Percentiles rank a stretch among this genome's conserved stretches.
Evolutionary conservation across 1,140 invertebrate species (phyloP).

Genomic region (Aphelinus certus): DNA sequence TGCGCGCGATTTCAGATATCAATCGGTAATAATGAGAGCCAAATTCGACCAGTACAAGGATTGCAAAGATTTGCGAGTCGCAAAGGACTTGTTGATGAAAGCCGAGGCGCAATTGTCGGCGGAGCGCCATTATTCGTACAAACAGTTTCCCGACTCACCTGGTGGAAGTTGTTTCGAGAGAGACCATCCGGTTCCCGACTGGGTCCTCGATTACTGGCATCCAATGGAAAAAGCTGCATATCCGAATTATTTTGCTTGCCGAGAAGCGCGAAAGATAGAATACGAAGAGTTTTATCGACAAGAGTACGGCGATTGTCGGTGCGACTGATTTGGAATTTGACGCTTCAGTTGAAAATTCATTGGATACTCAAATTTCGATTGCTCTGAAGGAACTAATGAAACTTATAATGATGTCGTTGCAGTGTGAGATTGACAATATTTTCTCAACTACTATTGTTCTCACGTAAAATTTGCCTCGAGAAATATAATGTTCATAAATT

Average conservation of each 20-base stretch:
- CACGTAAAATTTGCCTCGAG: no score
- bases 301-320: slow-evolving; percentile 68
- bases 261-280: slow-evolving; percentile 92
- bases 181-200: slow-evolving; percentile 75
- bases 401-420: no score
- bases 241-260: slow-evolving; percentile 91
- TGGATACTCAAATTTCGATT: no score
- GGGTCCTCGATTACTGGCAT: slow-evolving; percentile 91
- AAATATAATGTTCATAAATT: no score
- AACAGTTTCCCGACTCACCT: slow-evolving; percentile 74
- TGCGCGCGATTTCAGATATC: slow-evolving; percentile 72
- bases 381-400: no score
- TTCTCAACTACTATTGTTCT: background rate
- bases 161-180: slow-evolving; percentile 81
- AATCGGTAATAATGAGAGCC: slow-evolving; percentile 79
- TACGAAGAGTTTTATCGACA: slow-evolving; percentile 88
- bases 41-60: slow-evolving; percentile 88
- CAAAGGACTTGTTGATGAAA: slow-evolving; percentile 76
- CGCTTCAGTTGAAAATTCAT: no score
- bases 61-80: slow-evolving; percentile 79
- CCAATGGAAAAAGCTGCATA: slow-evolving; percentile 93
- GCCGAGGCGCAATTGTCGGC: slow-evolving; percentile 83
- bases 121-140: slow-evolving; percentile 75
- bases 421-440: no score
- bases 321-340: slow-evolving; percentile 23